Evolutionary conservation across 2,888 invertebrate genomes (phyloP).

Genomic region (Iselma pallidipennis): DNA sequence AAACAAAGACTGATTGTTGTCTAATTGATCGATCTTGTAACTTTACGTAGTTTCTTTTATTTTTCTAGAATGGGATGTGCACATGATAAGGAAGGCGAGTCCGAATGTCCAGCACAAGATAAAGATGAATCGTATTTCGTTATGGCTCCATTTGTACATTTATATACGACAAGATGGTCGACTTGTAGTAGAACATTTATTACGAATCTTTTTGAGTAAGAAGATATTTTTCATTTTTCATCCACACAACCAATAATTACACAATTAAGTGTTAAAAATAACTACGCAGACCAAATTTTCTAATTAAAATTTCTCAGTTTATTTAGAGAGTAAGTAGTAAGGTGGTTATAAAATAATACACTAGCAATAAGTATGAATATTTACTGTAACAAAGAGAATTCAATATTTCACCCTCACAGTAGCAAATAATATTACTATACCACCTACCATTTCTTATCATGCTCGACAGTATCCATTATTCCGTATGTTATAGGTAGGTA

Average conservation of each 20-base stretch:
- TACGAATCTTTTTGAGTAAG: conserved; percentile 63
- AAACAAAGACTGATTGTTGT: too few relatives aligned
- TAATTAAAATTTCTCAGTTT: too few relatives aligned
- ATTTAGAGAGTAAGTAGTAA: too few relatives aligned
- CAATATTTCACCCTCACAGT: background rate
- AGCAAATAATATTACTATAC: background rate
- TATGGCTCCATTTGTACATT: conserved; percentile 63
- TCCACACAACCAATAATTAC: too few relatives aligned
- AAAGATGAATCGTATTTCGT: conserved; percentile 60
- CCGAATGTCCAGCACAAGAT: conserved; percentile 52
- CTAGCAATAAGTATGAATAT: too few relatives aligned
- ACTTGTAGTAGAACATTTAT: conserved; percentile 62
- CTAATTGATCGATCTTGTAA: too few relatives aligned
- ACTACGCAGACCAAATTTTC: too few relatives aligned
- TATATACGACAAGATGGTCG: conserved; percentile 62
- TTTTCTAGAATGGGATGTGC: conserved; percentile 54
- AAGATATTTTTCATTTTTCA: conserved; percentile 22
- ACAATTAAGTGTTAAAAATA: too few relatives aligned
- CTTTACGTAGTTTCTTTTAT: background rate
- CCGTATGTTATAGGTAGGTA: too few relatives aligned
- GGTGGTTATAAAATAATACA: too few relatives aligned
- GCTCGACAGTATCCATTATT: too few relatives aligned
- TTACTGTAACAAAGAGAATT: too few relatives aligned
- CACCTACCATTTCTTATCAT: background rate
- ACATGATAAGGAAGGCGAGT: conserved; percentile 53